A percentile compares a stretch with the other conserved stretches of the same genome.
phyloP scores from a whole-genome alignment of 2,888 invertebrate genomes.

The Andrena dorsata region DNA sequence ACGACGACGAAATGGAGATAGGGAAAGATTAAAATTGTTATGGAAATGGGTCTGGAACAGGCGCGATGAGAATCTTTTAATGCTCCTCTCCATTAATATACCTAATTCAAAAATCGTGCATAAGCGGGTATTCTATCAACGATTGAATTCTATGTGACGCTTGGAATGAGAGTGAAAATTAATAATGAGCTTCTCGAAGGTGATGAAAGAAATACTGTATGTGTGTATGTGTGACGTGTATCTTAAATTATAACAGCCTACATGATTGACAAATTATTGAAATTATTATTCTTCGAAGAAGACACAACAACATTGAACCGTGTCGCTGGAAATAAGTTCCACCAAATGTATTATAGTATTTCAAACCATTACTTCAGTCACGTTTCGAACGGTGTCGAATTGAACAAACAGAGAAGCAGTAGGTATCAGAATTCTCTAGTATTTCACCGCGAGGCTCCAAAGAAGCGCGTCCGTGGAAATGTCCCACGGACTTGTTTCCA shows the following conservation, averaged over 20 bases:
- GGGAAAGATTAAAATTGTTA: constrained; percentile 20
- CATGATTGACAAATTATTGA: background rate
- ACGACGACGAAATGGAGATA: background rate
- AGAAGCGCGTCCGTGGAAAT: constrained; percentile 8
- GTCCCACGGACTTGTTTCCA: constrained; percentile 13
- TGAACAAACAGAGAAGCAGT: background rate
- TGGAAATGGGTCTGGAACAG: background rate
- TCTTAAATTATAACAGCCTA: background rate
- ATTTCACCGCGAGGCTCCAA: constrained; percentile 6
- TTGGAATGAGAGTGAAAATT: constrained; percentile 4
- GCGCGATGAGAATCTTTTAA: constrained; percentile 10
- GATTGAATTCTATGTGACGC: background rate
- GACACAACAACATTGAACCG: no score
- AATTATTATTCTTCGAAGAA: background rate
- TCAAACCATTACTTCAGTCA: background rate
- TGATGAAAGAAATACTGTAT: background rate
- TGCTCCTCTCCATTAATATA: background rate
- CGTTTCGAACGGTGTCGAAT: background rate
- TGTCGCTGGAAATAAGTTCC: no score
- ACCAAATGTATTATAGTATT: background rate
- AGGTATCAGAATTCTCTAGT: constrained; percentile 16
- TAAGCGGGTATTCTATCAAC: background rate
- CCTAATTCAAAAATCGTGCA: background rate
- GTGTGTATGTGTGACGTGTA: background rate
- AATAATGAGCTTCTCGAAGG: background rate